Evolutionary conservation across 1,140 invertebrate species (phyloP).

Genomic region (Bombyx mori): ASM3026992v2 NC_085113.1:8554001-8554500

Average conservation of each 20-base stretch:
- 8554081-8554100: constrained; percentile 3
- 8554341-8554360: no score
- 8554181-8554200: constrained; percentile 1
- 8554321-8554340: constrained; percentile 8
- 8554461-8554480: no score
- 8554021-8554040: constrained; percentile 2
- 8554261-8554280: constrained; percentile 8
- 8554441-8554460: no score
- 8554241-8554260: constrained; percentile 1
- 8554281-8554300: constrained; percentile 14
- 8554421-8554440: no score
- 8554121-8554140: constrained; percentile 2
- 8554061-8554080: background rate
- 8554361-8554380: no score
- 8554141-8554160: background rate
- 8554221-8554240: background rate
- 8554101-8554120: constrained; percentile 1
- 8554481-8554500: no score
- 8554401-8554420: no score
- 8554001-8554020: constrained; percentile 3
- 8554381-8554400: no score
- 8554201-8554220: constrained; percentile 6
- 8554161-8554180: constrained; percentile 5
- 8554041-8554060: background rate
- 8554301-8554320: constrained; percentile 20